A percentile compares a stretch with the other conserved stretches of the same genome.
Evolutionary conservation across 1,140 invertebrate species (phyloP).

Genomic region (Oreohelix idahoensis): DNA sequence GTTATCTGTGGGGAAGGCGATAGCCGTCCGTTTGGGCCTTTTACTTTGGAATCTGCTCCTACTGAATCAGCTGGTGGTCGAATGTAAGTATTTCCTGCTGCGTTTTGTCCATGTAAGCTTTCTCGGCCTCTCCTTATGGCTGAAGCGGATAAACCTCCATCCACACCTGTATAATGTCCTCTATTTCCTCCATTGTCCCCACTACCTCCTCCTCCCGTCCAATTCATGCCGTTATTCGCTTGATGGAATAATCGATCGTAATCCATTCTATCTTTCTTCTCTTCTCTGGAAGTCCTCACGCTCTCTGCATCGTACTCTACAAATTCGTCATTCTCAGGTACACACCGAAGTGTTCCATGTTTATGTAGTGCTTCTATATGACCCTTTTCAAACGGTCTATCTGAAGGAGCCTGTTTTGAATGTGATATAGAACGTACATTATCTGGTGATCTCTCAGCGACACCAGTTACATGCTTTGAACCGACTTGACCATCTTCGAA

Average conservation of each 20-base stretch:
- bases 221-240: slow-evolving; percentile 21
- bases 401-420: background rate
- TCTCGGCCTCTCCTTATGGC: background rate
- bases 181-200: background rate
- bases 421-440: no score
- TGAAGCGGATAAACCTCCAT: background rate
- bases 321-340: background rate
- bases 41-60: background rate
- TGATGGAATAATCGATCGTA: slow-evolving; percentile 29
- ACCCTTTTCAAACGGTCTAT: background rate
- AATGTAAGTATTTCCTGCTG: background rate
- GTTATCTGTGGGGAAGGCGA: background rate
- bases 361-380: background rate
- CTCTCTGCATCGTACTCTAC: background rate
- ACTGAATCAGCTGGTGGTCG: background rate
- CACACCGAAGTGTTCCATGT: background rate
- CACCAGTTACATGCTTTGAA: background rate
- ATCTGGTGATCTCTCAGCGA: no score
- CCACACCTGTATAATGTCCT: slow-evolving; percentile 2
- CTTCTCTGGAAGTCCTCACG: background rate
- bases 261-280: slow-evolving; percentile 14
- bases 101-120: background rate
- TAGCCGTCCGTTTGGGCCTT: background rate
- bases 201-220: background rate
- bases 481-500: background rate